A percentile compares a stretch with the other conserved stretches of the same genome.
Conservation (phyloP, 35 echinoderm and acorn worm genomes). For the Nesometra sesokonis region DNA sequence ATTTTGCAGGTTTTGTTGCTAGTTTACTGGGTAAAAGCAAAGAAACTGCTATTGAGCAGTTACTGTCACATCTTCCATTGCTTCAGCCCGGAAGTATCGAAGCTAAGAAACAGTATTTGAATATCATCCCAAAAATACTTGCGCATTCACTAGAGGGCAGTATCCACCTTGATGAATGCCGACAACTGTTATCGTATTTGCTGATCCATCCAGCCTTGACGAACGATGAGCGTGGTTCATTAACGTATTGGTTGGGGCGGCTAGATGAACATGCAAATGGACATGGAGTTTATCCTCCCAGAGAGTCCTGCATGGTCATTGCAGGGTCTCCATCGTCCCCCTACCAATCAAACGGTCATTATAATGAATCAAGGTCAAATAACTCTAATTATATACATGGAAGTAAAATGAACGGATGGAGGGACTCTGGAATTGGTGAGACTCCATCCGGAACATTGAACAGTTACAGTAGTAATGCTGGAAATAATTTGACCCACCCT, state of each 20-base stretch:
- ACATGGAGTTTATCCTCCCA: not conserved
- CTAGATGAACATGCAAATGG: slow-evolving; percentile 54
- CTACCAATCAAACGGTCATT: not conserved
- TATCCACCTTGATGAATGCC: slow-evolving; percentile 65
- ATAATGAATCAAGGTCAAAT: not conserved
- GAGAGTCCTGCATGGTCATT: not conserved
- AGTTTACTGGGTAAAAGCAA: slow-evolving; percentile 71
- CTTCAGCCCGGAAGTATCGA: slow-evolving; percentile 66
- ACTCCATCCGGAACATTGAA: slow-evolving; percentile 3
- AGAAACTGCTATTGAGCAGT: slow-evolving; percentile 58
- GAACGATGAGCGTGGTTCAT: slow-evolving; percentile 69
- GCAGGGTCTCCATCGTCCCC: slow-evolving; percentile 32
- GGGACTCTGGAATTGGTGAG: slow-evolving; percentile 44
- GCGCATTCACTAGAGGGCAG: slow-evolving; percentile 53
- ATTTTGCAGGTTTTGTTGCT: slow-evolving; percentile 63
- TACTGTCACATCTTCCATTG: slow-evolving; percentile 83
- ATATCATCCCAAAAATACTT: slow-evolving; percentile 87
- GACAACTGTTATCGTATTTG: slow-evolving; percentile 82
- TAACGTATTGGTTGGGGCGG: slow-evolving; percentile 60
- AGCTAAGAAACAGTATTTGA: slow-evolving; percentile 83
- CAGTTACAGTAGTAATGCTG: not conserved
- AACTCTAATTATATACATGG: slow-evolving; percentile 2
- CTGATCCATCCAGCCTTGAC: slow-evolving; percentile 90
- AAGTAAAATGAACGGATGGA: slow-evolving; percentile 59
- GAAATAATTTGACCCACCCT: slow-evolving; percentile 19